Conservation (phyloP, 2,888 invertebrate genomes). For the Mesochorus sp. region DNA sequence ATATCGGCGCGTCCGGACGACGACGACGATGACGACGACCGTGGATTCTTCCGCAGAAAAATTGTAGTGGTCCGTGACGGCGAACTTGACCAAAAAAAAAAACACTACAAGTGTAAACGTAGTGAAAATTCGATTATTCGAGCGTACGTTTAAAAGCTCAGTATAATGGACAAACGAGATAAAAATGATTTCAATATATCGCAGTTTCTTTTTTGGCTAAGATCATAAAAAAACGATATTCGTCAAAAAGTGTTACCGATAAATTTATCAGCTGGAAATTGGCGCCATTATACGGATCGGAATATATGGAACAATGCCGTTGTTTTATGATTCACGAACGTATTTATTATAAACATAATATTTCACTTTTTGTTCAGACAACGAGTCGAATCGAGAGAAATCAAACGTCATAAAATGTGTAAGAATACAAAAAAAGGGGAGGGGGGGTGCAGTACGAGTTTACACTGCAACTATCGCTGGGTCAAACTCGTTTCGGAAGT, state of each 20-base stretch:
- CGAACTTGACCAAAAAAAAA: conserved; percentile 13
- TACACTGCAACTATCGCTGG: conserved; percentile 65
- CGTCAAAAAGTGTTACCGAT: conserved; percentile 68
- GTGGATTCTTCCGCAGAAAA: conserved; percentile 20
- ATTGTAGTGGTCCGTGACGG: background rate
- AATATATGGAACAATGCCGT: background rate
- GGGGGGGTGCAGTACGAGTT: no score
- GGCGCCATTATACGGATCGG: conserved; percentile 36
- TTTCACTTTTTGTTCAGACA: conserved; percentile 69
- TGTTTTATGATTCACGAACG: conserved; percentile 72
- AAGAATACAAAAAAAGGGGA: no score
- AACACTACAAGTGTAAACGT: background rate
- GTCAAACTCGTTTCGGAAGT: conserved; percentile 70
- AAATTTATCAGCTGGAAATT: conserved; percentile 78
- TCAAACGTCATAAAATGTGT: conserved; percentile 69
- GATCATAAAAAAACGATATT: conserved; percentile 70
- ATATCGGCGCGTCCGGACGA: conserved; percentile 44
- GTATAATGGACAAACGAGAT: no score
- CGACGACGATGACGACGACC: no score
- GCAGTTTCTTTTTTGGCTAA: conserved; percentile 26
- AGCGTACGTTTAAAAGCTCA: no score
- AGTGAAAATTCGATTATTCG: conserved; percentile 21
- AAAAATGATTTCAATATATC: no score
- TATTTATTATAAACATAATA: conserved; percentile 77
- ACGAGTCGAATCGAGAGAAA: conserved; percentile 27